Evolutionary conservation across 2,797 vertebrate species (phyloP).

Genomic region (Sternarchorhynchus goeldii): DNA sequence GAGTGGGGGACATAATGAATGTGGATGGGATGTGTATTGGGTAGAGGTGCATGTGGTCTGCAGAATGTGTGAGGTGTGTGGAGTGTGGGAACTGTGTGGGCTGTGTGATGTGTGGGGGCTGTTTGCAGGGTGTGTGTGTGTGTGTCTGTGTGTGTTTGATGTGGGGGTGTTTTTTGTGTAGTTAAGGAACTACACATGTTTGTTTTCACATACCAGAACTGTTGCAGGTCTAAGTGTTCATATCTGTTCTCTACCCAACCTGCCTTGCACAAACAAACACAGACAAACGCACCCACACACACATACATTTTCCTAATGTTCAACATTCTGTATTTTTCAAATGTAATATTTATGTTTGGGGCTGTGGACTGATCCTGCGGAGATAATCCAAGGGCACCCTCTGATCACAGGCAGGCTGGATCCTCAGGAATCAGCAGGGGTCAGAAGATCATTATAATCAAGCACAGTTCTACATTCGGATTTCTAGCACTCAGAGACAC

Average conservation of each 20-base stretch:
- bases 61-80: too few relatives aligned
- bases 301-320: slow-evolving; percentile 20
- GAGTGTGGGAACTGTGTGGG: not conserved
- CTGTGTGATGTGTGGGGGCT: not conserved
- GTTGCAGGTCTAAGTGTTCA: too few relatives aligned
- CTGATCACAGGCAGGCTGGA: slow-evolving; percentile 54
- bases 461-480: slow-evolving; percentile 46
- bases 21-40: slow-evolving; percentile 8
- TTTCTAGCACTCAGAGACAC: not conserved
- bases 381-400: slow-evolving; percentile 51
- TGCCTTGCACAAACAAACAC: slow-evolving; percentile 4
- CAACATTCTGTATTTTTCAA: slow-evolving; percentile 47
- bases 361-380: slow-evolving; percentile 38
- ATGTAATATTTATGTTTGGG: slow-evolving; percentile 56
- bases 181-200: not conserved
- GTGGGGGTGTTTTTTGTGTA: slow-evolving; percentile 21
- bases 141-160: slow-evolving; percentile 17
- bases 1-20: too few relatives aligned
- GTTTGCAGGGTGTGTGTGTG: not conserved
- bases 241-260: too few relatives aligned
- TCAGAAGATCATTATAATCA: slow-evolving; percentile 60
- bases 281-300: not conserved
- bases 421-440: slow-evolving; percentile 57
- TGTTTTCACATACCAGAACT: too few relatives aligned
- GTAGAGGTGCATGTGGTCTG: slow-evolving; percentile 4